Percentiles rank a stretch among this genome's conserved stretches.
These are phyloP conservation scores for Disparrhopalites patrizii DNA, from an alignment of 2,888 invertebrate genomes.

Conservation along the genomic window DNA sequence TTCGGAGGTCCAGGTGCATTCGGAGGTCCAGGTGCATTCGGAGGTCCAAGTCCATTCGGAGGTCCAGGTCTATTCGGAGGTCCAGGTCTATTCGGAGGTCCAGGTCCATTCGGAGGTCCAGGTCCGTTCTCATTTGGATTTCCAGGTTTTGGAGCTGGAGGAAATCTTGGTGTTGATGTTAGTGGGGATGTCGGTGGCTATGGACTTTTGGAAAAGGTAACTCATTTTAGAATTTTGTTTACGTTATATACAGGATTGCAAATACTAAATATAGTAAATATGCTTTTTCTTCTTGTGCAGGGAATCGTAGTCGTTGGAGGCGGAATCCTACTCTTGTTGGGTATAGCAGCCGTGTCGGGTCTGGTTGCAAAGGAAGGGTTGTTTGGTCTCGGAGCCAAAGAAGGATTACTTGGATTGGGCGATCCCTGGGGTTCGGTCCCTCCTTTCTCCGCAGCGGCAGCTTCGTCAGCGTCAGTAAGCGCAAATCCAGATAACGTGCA, in stretches of 20 bases:
- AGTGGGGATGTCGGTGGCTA: background rate
- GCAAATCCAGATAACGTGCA: too few relatives aligned
- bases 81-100: background rate
- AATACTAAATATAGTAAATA: background rate
- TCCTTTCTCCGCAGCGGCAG: background rate
- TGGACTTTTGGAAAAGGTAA: slow-evolving; percentile 24
- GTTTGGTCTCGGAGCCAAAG: background rate
- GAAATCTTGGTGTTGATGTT: background rate
- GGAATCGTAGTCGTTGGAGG: background rate
- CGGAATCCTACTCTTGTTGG: background rate
- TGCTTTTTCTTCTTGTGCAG: background rate
- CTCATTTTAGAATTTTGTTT: background rate
- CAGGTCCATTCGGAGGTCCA: background rate
- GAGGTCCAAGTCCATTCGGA: background rate
- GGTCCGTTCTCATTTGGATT: background rate
- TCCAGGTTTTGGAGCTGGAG: slow-evolving; percentile 10
- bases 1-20: background rate
- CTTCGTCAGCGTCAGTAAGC: background rate
- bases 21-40: background rate
- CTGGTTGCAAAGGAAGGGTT: background rate
- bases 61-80: background rate
- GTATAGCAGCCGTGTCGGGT: background rate
- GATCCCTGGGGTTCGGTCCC: background rate
- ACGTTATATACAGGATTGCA: background rate
- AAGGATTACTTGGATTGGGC: background rate